Percentiles rank a stretch among this genome's conserved stretches.
Evolutionary conservation across 2,797 vertebrate genomes (phyloP).

Genomic region (Corythornis leucogaster): DNA sequence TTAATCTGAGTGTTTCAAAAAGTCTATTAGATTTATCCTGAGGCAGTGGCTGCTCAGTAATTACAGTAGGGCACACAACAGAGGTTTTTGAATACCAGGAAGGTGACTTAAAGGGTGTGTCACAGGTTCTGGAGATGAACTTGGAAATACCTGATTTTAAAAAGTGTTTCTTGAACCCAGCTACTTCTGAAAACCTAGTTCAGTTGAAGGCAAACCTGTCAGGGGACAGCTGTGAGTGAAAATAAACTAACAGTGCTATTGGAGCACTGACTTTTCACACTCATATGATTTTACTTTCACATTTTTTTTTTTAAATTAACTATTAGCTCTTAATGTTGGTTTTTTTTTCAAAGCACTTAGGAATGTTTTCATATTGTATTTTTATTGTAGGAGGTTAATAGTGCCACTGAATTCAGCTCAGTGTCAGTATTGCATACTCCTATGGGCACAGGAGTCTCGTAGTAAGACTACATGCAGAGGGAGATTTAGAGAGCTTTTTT

Average conservation of each 20-base stretch:
- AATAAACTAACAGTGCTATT: not conserved
- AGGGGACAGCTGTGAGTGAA: not conserved
- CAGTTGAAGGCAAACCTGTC: not conserved
- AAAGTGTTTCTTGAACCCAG: not conserved
- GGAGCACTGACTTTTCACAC: not conserved
- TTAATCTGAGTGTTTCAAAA: slow-evolving; percentile 83
- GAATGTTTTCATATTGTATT: not conserved
- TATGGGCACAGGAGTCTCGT: not conserved
- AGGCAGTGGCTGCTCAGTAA: slow-evolving; percentile 79
- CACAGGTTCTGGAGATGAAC: not conserved
- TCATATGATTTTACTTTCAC: not conserved
- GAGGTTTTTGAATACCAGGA: slow-evolving; percentile 28
- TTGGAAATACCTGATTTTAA: not conserved
- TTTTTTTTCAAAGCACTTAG: not conserved
- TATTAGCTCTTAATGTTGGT: not conserved
- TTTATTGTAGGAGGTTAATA: not conserved
- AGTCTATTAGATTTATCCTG: slow-evolving; percentile 80
- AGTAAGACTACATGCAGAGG: accelerated
- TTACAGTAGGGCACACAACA: slow-evolving; percentile 71
- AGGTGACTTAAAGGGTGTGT: slow-evolving; percentile 22
- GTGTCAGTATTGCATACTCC: not conserved
- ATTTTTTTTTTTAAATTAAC: not conserved
- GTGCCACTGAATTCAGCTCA: not conserved
- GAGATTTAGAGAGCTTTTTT: not conserved
- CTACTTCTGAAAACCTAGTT: not conserved